phyloP scores from a whole-genome alignment of 2,797 vertebrate species.

The Notolabrus celidotus region DNA sequence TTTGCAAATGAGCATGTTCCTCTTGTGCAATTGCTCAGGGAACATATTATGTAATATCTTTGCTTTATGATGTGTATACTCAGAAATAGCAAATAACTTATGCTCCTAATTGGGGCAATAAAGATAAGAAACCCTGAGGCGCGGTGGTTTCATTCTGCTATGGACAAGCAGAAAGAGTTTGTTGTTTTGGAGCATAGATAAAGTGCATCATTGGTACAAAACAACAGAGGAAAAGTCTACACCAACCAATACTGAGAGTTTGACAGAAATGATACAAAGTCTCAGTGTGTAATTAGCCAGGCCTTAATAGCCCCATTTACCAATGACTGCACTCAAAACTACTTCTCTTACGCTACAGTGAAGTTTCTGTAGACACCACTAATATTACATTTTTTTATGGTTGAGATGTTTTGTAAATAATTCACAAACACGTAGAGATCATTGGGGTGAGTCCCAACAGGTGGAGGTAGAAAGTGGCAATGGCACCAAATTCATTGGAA shows the following conservation, averaged over 20 bases:
- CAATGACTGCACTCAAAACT: too few species aligned
- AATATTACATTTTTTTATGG: too few species aligned
- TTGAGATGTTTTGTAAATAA: too few species aligned
- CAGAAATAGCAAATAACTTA: conserved; percentile 45
- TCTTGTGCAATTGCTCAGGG: conserved; percentile 25
- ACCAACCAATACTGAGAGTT: neutral
- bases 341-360: too few species aligned
- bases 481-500: too few species aligned
- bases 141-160: neutral
- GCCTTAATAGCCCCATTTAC: too few species aligned
- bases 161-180: neutral
- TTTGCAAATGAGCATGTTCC: conserved; percentile 48
- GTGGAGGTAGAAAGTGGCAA: too few species aligned
- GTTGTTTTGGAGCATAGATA: conserved; percentile 3
- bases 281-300: neutral
- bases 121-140: conserved; percentile 55
- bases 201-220: neutral
- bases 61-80: conserved; percentile 45
- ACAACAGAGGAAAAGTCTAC: neutral
- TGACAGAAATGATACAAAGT: neutral
- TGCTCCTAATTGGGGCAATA: conserved; percentile 53
- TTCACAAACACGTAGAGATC: too few species aligned
- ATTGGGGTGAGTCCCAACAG: too few species aligned
- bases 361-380: too few species aligned
- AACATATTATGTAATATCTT: conserved; percentile 57